Evolutionary conservation across 2,888 invertebrate genomes (phyloP), one percentile per base, ranked within the genome.

Genomic region (Carterocephalus palaemon): DNA sequence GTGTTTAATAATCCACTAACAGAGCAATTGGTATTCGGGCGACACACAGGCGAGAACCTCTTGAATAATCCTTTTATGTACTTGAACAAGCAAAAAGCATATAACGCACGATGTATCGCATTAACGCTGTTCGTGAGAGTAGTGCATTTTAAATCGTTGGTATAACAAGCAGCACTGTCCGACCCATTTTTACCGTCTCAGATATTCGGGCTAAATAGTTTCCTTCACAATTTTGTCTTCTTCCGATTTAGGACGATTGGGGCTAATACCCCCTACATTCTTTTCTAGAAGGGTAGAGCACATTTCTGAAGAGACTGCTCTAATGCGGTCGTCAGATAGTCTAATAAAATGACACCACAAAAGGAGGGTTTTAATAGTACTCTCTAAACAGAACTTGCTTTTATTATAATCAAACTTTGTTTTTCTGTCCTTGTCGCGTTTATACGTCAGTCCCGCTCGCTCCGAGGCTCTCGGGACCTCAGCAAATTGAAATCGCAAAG

Each of bases 401-500:
- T 52, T 57, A 58, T 54, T 56, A 54, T 58, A 54, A 53, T 48
- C 46, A 54, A 56, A 54, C 26, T 52, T 51, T 51, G 23, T 6
- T 49, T 42, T 6, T 29, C 26, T 32, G 32, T 60, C 59, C 49
- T 47, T 50, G 36, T 34, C 51, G 6, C 36, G 3, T 20, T 26
- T 6, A 24, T 22, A n/a, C 8, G n/a, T 26, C 10, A 42, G 15
- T 45, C 47, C 37, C 19, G 51, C 51, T 29, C 51, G 46, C 32
- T 51, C 32, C 32, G 39, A 26, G 12, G 23, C 38, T 47, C 40
- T 39, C 48, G 45, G 52, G 50, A 52, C 48, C 50, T 54, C 56
- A 55, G 55, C 73, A 77, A 78, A 80, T 78, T 80, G 78, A 79
- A 78, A 77, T 76, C 67, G 74, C 73, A 74, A 79, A 75, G 80